These are phyloP conservation scores for Tillus elongatus DNA, from an alignment of 2,888 invertebrate genomes.

Conservation along the genomic window DNA sequence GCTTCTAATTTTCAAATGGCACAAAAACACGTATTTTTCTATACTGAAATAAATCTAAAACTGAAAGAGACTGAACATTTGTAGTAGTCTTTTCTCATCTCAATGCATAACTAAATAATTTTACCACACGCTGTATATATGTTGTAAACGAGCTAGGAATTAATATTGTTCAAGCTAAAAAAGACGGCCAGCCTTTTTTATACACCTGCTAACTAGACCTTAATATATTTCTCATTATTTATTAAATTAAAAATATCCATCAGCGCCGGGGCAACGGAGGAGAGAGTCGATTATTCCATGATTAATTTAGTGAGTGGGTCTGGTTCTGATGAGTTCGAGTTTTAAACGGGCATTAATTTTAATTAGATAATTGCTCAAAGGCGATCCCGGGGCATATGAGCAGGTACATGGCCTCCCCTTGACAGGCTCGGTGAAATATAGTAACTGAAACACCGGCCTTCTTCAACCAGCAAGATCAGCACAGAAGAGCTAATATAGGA, in stretches of 20 bases:
- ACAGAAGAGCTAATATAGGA: too few species aligned
- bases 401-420: constrained; percentile 29
- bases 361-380: constrained; percentile 43
- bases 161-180: constrained; percentile 20
- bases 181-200: constrained; percentile 34
- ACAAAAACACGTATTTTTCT: too few species aligned
- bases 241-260: constrained; percentile 44
- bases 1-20: too few species aligned
- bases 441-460: constrained; percentile 26
- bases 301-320: constrained; percentile 40
- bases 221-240: constrained; percentile 42
- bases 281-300: constrained; percentile 40
- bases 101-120: too few species aligned
- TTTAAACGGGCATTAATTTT: constrained; percentile 43
- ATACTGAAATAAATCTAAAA: too few species aligned
- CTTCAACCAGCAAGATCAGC: too few species aligned
- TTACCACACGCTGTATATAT: too few species aligned
- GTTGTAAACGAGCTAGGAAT: constrained; percentile 21
- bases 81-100: too few species aligned
- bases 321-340: constrained; percentile 39
- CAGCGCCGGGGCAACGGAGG: too few species aligned
- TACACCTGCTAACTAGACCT: constrained; percentile 40
- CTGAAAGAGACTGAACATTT: too few species aligned
- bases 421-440: constrained; percentile 33
- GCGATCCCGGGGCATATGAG: constrained; percentile 34